Percentiles rank a stretch among this genome's conserved stretches.
Conservation (phyloP, 2,113 vertebrate species). For the Microcebus lehilahytsara region DNA sequence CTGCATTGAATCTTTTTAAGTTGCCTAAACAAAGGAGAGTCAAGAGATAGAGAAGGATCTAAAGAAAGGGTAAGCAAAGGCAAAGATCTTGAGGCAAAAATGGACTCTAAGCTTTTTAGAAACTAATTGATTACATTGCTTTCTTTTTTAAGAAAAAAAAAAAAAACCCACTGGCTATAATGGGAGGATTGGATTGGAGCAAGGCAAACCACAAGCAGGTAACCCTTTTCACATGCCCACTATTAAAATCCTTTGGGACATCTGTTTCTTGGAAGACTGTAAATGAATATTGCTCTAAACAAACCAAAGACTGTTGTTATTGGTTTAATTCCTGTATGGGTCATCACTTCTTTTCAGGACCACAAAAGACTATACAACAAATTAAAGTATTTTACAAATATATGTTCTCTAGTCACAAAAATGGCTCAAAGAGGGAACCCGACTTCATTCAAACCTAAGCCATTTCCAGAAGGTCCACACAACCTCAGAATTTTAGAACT, state of each 20-base stretch:
- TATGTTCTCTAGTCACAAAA: neutral
- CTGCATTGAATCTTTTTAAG: neutral
- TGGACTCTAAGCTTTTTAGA: neutral
- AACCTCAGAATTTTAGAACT: constrained; percentile 16
- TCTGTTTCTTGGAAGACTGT: neutral
- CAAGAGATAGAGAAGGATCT: neutral
- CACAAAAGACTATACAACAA: neutral
- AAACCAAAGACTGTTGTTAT: neutral
- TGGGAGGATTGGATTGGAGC: neutral
- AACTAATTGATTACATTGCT: constrained; percentile 4
- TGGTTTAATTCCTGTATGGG: neutral
- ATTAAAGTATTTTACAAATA: neutral
- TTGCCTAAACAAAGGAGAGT: constrained; percentile 9
- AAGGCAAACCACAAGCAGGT: neutral
- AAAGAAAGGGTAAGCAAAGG: neutral
- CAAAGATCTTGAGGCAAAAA: neutral
- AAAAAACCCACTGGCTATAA: neutral
- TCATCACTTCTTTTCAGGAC: neutral
- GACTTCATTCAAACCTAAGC: neutral
- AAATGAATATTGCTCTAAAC: neutral
- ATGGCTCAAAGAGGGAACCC: neutral
- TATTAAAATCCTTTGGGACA: neutral
- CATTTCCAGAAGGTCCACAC: neutral
- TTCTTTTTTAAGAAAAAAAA: neutral
- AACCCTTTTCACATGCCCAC: neutral